Conservation (phyloP, 2,797 vertebrate genomes). For the Cynopterus sphinx region DNA sequence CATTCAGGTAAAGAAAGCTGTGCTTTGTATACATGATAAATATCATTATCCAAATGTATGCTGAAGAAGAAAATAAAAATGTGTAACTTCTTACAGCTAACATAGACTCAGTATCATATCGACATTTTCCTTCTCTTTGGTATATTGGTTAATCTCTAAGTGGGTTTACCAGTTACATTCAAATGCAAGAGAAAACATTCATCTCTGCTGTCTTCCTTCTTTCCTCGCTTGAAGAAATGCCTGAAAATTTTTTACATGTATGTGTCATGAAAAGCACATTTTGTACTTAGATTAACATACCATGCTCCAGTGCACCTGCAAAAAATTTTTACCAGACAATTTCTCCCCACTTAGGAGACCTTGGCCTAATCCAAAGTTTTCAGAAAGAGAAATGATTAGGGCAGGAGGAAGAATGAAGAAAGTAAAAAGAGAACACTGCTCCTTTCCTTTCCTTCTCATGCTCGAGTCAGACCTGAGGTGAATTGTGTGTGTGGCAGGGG, state of each 20-base stretch:
- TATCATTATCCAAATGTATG: neutral
- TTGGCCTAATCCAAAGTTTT: neutral
- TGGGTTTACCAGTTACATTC: too few species aligned
- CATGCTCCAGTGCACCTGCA: neutral
- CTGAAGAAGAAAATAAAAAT: neutral
- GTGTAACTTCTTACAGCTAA: neutral
- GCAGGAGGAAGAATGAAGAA: neutral
- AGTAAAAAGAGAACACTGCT: neutral
- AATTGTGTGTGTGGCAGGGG: fast-evolving
- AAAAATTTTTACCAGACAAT: neutral
- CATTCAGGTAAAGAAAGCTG: neutral
- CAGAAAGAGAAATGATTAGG: neutral
- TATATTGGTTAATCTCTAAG: too few species aligned
- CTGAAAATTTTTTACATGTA: too few species aligned
- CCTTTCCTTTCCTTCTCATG: too few species aligned
- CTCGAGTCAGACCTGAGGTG: neutral
- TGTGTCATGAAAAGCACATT: neutral
- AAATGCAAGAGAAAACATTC: too few species aligned
- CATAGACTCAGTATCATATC: too few species aligned
- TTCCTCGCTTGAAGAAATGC: too few species aligned
- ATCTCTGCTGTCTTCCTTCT: too few species aligned
- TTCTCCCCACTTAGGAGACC: neutral
- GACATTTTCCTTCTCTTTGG: too few species aligned
- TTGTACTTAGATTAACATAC: neutral
- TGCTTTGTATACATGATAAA: neutral